Evolutionary conservation across 2,113 vertebrate species (phyloP).

Genomic region (Oxyruncus cristatus): DNA sequence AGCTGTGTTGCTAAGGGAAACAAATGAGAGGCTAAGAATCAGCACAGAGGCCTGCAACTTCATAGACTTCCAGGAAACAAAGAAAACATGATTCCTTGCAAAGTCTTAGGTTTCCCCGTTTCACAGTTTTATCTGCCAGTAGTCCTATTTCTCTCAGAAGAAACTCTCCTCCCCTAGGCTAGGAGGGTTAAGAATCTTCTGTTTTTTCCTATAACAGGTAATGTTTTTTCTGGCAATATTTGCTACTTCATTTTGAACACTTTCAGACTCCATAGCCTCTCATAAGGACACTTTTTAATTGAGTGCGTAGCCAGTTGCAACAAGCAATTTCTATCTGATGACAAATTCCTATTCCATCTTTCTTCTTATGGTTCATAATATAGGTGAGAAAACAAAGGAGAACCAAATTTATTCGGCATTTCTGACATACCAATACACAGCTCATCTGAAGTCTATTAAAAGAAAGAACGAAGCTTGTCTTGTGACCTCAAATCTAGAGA

Average conservation of each 20-base stretch:
- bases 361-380: not conserved
- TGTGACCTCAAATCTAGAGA: not conserved
- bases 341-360: not conserved
- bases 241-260: not conserved
- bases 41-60: not conserved
- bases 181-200: not conserved
- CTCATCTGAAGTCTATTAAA: not conserved
- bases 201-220: not conserved
- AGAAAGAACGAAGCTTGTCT: not conserved
- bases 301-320: not conserved
- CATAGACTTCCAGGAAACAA: not conserved
- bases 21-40: not conserved
- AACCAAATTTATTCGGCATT: not conserved
- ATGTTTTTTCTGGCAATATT: not conserved
- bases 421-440: not conserved
- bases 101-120: not conserved
- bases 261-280: not conserved
- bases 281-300: not conserved
- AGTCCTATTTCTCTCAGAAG: not conserved
- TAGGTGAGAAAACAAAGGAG: not conserved
- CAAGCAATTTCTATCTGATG: not conserved
- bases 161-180: too few species aligned
- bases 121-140: not conserved
- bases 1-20: constrained; percentile 31
- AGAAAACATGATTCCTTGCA: not conserved